A percentile compares a stretch with the other conserved stretches of the same genome.
Conservation (phyloP, 2,888 invertebrate species). For the Melanotus villosus region DNA sequence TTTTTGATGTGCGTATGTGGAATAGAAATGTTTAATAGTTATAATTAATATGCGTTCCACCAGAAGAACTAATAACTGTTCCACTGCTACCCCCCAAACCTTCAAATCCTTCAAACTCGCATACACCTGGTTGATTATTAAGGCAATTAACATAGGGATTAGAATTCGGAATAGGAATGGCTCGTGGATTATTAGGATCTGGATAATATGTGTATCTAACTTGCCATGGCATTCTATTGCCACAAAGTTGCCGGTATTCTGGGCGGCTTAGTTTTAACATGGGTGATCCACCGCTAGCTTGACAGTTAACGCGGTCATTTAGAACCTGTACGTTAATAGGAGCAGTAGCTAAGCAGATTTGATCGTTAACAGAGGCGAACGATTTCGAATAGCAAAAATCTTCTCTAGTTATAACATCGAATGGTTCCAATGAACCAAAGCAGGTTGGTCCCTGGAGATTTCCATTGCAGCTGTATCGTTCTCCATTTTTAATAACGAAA, state of each 20-base stretch:
- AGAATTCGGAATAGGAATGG: conserved; percentile 40
- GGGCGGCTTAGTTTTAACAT: neutral
- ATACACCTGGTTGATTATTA: conserved; percentile 22
- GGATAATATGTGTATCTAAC: conserved; percentile 36
- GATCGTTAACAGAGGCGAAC: conserved; percentile 10
- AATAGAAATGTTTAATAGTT: too few relatives aligned
- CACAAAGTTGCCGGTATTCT: conserved; percentile 27
- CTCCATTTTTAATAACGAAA: conserved; percentile 23
- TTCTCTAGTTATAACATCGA: neutral
- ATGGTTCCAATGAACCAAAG: conserved; percentile 7
- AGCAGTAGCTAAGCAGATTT: conserved; percentile 13
- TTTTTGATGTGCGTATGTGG: too few relatives aligned
- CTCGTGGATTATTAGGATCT: conserved; percentile 15
- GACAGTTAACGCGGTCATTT: conserved; percentile 14
- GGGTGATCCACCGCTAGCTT: neutral
- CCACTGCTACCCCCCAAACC: neutral
- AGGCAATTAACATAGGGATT: conserved; percentile 40
- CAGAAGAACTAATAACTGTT: too few relatives aligned
- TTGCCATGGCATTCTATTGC: conserved; percentile 19
- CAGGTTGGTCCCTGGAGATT: neutral
- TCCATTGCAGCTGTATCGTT: neutral
- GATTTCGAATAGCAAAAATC: conserved; percentile 30
- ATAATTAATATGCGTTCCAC: too few relatives aligned
- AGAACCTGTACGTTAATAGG: neutral
- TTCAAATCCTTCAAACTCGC: conserved; percentile 14